Evolutionary conservation across 2,888 invertebrate genomes (phyloP).

Genomic region (Mesorhabditis belari): DNA sequence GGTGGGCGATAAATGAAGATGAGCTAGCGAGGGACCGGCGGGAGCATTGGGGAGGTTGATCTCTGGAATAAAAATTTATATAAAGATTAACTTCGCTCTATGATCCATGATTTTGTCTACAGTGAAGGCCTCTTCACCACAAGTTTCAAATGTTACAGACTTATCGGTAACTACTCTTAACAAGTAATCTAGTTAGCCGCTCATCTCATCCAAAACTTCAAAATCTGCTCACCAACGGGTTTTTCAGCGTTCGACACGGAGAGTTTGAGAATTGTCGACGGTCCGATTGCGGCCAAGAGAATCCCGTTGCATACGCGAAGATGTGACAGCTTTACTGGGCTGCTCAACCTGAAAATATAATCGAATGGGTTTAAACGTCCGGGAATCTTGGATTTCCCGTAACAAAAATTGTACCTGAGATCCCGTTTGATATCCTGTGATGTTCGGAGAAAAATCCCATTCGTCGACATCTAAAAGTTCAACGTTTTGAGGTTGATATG

Average conservation of each 20-base stretch:
- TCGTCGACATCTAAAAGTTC: neutral
- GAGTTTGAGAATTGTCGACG: slow-evolving; percentile 9
- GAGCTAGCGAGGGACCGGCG: slow-evolving; percentile 21
- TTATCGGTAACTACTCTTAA: too few species aligned
- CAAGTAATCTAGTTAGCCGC: too few species aligned
- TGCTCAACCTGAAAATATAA: slow-evolving; percentile 6
- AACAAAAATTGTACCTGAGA: slow-evolving; percentile 14
- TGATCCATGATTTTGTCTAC: neutral
- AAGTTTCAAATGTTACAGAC: too few species aligned
- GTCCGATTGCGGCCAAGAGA: slow-evolving; percentile 15
- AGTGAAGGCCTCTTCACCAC: too few species aligned
- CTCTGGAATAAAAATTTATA: slow-evolving; percentile 15
- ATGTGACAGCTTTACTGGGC: slow-evolving; percentile 8
- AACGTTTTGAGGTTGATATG: neutral
- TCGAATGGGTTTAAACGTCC: neutral
- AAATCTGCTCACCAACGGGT: slow-evolving; percentile 11
- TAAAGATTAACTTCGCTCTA: neutral
- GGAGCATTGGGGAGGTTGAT: slow-evolving; percentile 24
- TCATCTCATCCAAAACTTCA: too few species aligned
- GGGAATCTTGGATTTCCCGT: neutral
- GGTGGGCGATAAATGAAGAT: slow-evolving; percentile 38
- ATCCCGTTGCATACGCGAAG: slow-evolving; percentile 19
- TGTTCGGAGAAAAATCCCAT: slow-evolving; percentile 22
- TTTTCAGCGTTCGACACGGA: slow-evolving; percentile 10
- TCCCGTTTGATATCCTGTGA: slow-evolving; percentile 21